phyloP scores from a whole-genome alignment of 2,113 vertebrate genomes.

The Orycteropus afer region DNA sequence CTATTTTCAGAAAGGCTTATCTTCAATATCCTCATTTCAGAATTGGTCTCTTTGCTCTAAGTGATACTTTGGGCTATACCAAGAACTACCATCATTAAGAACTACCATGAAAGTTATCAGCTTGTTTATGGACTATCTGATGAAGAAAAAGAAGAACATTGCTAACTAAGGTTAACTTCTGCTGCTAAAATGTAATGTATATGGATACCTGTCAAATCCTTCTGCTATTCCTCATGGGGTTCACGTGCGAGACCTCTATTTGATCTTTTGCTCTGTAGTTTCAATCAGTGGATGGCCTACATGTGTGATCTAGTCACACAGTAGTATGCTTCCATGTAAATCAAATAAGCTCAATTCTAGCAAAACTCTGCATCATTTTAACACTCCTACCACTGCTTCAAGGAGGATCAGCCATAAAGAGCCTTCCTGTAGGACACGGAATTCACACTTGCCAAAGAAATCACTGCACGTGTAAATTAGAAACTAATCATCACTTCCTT shows the following conservation, averaged over 20 bases:
- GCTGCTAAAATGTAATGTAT: conserved; percentile 20
- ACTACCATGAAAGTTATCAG: conserved; percentile 2
- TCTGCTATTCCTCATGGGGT: neutral
- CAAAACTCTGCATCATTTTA: conserved; percentile 52
- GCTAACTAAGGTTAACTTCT: neutral
- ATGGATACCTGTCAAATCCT: conserved; percentile 41
- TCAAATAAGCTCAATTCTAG: conserved; percentile 32
- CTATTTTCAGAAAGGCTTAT: conserved; percentile 62
- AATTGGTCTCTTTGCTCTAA: conserved; percentile 72
- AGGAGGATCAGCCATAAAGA: conserved; percentile 50
- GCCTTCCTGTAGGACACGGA: conserved; percentile 44
- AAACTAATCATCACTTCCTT: conserved; percentile 72
- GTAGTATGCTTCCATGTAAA: conserved; percentile 51
- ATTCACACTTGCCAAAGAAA: conserved; percentile 70
- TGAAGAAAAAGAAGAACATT: conserved; percentile 36
- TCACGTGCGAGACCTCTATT: neutral
- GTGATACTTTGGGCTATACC: conserved; percentile 39
- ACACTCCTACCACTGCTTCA: conserved; percentile 40
- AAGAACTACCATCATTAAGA: conserved; percentile 38
- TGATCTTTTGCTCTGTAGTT: conserved; percentile 44
- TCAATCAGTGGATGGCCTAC: neutral
- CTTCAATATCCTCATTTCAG: conserved; percentile 67
- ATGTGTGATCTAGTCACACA: conserved; percentile 44
- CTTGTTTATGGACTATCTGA: conserved; percentile 3
- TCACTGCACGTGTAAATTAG: conserved; percentile 72